A percentile compares a stretch with the other conserved stretches of the same genome.
phyloP scores from a whole-genome alignment of 2,888 invertebrate species.

The Pelosia muscerda region DNA sequence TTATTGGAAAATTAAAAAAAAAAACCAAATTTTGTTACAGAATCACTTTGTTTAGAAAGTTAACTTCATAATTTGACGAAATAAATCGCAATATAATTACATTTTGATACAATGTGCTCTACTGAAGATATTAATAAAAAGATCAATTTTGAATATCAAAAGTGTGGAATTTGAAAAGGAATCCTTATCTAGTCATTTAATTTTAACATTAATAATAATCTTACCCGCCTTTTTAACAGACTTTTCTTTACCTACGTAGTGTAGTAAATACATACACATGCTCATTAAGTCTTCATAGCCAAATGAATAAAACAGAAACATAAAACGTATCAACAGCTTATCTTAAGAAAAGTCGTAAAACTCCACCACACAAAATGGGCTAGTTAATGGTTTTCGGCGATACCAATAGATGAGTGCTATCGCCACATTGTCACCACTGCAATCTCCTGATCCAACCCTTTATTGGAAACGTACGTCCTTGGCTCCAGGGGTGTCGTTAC shows the following conservation, averaged over 20 bases:
- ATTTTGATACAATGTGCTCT: neutral
- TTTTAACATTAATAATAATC: neutral
- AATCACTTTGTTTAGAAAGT: neutral
- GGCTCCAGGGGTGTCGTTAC: slow-evolving; percentile 45
- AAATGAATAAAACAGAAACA: slow-evolving; percentile 20
- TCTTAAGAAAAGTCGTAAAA: slow-evolving; percentile 48
- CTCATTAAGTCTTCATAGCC: slow-evolving; percentile 18
- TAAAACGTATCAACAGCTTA: slow-evolving; percentile 44
- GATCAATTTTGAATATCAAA: neutral
- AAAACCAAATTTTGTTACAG: slow-evolving; percentile 9
- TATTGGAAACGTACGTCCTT: slow-evolving; percentile 38
- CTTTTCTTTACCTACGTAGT: neutral
- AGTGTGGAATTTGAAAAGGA: neutral
- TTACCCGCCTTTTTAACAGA: neutral
- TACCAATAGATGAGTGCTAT: slow-evolving; percentile 26
- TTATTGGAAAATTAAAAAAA: slow-evolving; percentile 16
- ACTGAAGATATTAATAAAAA: neutral
- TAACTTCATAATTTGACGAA: neutral
- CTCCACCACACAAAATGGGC: slow-evolving; percentile 43
- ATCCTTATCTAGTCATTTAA: neutral
- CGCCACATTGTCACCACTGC: slow-evolving; percentile 42
- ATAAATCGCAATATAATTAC: slow-evolving; percentile 11
- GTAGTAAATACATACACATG: neutral
- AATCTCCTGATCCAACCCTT: slow-evolving; percentile 43
- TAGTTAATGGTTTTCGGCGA: slow-evolving; percentile 47